Conservation (phyloP, 2,113 vertebrate species). For the zebrafish (Danio rerio) region GRCz12tu NC_133178.1:22908501-22909000, state of each 20-base stretch:
- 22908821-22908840: constrained; percentile 46
- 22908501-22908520: no score
- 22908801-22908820: constrained; percentile 50
- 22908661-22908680: background rate
- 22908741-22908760: background rate
- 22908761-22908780: constrained; percentile 18
- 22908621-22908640: background rate
- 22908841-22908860: constrained; percentile 37
- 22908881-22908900: constrained; percentile 54
- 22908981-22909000: constrained; percentile 46
- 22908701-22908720: background rate
- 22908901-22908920: constrained; percentile 52
- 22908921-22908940: constrained; percentile 27
- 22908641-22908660: background rate
- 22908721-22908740: background rate
- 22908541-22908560: no score
- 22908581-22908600: background rate
- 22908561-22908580: no score
- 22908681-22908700: background rate
- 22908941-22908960: constrained; percentile 53
- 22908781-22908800: constrained; percentile 42
- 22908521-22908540: no score
- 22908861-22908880: background rate
- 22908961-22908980: constrained; percentile 54
- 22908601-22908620: background rate